phyloP scores from a whole-genome alignment of 2,888 invertebrate species.

The Chrysolina oricalcia region DNA sequence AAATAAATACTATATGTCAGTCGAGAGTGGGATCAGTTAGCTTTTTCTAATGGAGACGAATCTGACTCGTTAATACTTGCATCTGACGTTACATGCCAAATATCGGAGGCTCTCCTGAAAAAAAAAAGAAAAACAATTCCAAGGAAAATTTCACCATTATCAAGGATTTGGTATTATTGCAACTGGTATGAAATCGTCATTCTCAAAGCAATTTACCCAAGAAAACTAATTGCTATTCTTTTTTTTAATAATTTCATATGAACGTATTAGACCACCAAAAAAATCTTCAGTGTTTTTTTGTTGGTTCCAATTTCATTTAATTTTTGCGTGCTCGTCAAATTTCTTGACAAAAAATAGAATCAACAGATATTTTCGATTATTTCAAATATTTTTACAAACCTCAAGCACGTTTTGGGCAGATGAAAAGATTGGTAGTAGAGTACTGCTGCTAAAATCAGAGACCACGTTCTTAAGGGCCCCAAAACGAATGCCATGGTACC shows the following conservation, averaged over 20 bases:
- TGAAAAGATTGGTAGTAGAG: conserved; percentile 80
- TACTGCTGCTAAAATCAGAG: conserved; percentile 79
- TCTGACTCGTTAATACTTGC: conserved; percentile 32
- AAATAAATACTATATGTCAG: conserved; percentile 39
- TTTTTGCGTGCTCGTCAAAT: too few relatives aligned
- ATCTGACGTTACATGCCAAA: conserved; percentile 49
- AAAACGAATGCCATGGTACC: conserved; percentile 84
- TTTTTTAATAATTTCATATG: too few relatives aligned
- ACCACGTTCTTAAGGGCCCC: conserved; percentile 88
- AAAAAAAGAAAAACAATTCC: conserved; percentile 16
- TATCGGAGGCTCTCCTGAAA: conserved; percentile 52
- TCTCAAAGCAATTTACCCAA: too few relatives aligned
- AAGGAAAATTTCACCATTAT: neutral
- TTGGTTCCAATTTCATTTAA: too few relatives aligned
- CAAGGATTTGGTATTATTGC: too few relatives aligned
- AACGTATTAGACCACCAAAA: too few relatives aligned
- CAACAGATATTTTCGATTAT: neutral
- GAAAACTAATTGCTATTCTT: too few relatives aligned
- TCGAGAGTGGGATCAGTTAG: conserved; percentile 36
- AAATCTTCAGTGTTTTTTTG: too few relatives aligned
- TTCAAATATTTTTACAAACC: conserved; percentile 71
- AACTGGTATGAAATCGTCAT: too few relatives aligned
- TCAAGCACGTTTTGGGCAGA: conserved; percentile 77
- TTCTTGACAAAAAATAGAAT: neutral
- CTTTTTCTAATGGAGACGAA: conserved; percentile 41